Evolutionary conservation across 2,888 invertebrate genomes (phyloP), one percentile per base, ranked within the genome.

Genomic region (Pseudoips prasinana): DNA sequence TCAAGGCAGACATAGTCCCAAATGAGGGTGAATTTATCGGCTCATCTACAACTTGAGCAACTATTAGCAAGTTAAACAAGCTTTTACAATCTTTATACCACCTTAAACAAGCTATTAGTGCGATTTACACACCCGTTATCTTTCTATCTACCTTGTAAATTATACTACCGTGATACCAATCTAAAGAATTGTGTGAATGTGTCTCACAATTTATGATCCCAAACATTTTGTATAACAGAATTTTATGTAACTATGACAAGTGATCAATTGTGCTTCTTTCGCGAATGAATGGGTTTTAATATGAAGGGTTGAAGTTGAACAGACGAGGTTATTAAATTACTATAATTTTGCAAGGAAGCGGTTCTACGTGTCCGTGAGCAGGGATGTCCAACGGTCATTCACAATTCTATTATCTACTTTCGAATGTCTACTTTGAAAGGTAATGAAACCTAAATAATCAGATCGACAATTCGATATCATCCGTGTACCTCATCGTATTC

Each of bases 61-160:
- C 75, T 63, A 77, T 83, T 80, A 82, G 70, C 83, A 83, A 84
- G 84, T 85, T 81, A 82, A 86, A 84, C 80, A 85, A 66, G 68
- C 71, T 72, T 20, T 25, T 31, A 56, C 58, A 50, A 20, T 33
- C 30, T 42, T 36, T 14, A 14, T 80, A 82, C 69, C 83, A 82
- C 83, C 83, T 85, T 81, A 82, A 86, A 84, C 79, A 85, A 66
- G 68, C 71, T 71, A 22, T 25, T 32, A 56, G 57, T 34, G n/a
- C n/a, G n/a, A n/a, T n/a, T 44, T 64, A 68, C 67, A 67, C 60
- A 59, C 60, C 25, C 61, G 64, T 75, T 73, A 74, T 59, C 55
- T 42, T 24, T 35, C 46, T 26, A 64, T 61, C 58, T 40, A 30
- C 33, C 29, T 10, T 30, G 29, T 54, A 69, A 71, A 71, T 70